Percentiles rank a stretch among this genome's conserved stretches.
Evolutionary conservation across 2,113 vertebrate species (phyloP).

Genomic region (Pachycephala philippinensis): DNA sequence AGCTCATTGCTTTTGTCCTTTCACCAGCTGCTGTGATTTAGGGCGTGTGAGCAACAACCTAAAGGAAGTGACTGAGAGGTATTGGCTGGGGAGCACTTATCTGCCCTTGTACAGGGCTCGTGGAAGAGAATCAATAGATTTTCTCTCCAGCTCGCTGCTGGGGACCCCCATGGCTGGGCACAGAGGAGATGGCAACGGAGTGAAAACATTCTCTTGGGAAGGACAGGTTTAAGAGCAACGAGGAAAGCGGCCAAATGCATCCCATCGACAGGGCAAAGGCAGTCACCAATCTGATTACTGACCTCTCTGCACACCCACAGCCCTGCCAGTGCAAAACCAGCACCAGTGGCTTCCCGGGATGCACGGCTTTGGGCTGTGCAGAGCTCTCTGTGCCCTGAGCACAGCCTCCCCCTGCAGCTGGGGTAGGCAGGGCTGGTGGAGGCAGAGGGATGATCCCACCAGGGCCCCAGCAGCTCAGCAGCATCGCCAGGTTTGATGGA

Average conservation of each 20-base stretch:
- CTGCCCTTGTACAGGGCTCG: not conserved
- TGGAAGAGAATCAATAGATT: not conserved
- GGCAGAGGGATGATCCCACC: not conserved
- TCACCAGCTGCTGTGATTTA: not conserved
- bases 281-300: not conserved
- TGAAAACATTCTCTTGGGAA: not conserved
- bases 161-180: not conserved
- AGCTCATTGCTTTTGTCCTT: not conserved
- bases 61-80: not conserved
- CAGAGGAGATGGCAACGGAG: not conserved
- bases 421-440: not conserved
- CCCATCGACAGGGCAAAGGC: accelerated
- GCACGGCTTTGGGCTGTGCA: accelerated
- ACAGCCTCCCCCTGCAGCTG: accelerated
- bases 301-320: not conserved
- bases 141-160: not conserved
- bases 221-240: not conserved
- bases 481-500: not conserved
- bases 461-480: not conserved
- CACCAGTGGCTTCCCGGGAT: accelerated
- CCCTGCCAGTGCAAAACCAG: not conserved
- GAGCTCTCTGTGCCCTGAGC: not conserved
- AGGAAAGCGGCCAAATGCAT: not conserved
- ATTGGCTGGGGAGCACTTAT: constrained; percentile 5
- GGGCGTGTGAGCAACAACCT: not conserved